Evolutionary conservation across 2,113 vertebrate genomes (phyloP).

Genomic region (Lycocorax pyrrhopterus): DNA sequence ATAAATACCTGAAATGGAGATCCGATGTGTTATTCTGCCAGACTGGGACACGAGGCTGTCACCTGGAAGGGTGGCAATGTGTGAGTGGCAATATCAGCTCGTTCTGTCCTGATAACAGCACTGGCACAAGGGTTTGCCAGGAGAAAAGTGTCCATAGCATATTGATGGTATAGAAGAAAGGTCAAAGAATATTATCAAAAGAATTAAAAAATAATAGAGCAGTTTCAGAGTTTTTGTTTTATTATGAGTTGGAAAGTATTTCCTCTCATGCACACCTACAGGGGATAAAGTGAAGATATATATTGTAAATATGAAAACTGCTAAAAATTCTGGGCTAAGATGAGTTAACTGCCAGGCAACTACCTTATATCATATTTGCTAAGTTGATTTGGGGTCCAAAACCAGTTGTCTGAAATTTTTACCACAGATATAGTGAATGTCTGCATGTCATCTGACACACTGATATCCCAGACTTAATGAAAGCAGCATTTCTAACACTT

Average conservation of each 20-base stretch:
- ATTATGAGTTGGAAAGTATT: not conserved
- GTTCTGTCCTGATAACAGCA: not conserved
- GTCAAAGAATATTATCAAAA: not conserved
- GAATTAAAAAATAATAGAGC: rapidly evolving
- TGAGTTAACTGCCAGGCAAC: not conserved
- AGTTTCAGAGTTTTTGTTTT: not conserved
- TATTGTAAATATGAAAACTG: not conserved
- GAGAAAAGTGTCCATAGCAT: not conserved
- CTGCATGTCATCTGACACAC: not conserved
- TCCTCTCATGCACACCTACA: rapidly evolving
- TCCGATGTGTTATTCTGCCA: not conserved
- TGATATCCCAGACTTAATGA: not conserved
- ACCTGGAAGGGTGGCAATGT: not conserved
- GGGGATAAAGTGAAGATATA: not conserved
- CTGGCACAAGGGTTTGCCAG: not conserved
- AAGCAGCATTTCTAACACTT: not conserved
- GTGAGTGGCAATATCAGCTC: not conserved
- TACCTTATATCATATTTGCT: rapidly evolving
- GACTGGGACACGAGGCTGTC: not conserved
- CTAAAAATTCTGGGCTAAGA: not conserved
- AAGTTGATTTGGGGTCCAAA: not conserved
- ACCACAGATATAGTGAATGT: too few species aligned
- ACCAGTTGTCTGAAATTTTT: not conserved
- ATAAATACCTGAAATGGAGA: not conserved
- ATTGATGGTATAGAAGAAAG: not conserved